Evolutionary conservation across 1,140 invertebrate species (phyloP), one percentile per base, ranked within the genome.

Genomic region (Halictus rubicundus): DNA sequence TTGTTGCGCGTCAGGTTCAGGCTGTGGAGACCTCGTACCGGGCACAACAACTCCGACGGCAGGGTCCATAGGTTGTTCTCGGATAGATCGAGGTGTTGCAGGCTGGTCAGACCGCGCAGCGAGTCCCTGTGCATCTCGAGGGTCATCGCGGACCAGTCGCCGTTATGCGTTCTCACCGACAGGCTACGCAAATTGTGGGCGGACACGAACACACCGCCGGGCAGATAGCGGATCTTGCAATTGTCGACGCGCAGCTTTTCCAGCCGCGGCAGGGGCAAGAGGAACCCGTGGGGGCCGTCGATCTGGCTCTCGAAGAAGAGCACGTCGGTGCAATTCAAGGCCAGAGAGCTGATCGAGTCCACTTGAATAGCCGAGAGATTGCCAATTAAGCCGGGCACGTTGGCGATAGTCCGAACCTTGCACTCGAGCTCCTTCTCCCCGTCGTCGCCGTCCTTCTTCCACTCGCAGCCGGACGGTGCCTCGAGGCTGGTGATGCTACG

Each of bases 51-150:
- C 57, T 96, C 95, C 14, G 94, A 91, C 59, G 97, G 96, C 59
- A 97, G 92, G 27, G 94, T 96, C 95, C 96, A 96, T 61, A 98
- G 95, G 88, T 97, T 97, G 92, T 97, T 97, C 86, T 96, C 95
- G 72, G 95, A 95, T 14, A 98, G 92, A 92, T 97, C 95, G 77
- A 98, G 93, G 79, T 94, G 93, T 76, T 95, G 94, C 46, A 97
- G 93, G 87, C 96, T 94, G 60, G 94, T 93, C 72, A 97, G 92
- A 12, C 96, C 95, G 19, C 94, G 91, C 70, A 97, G 95, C 73
- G 96, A 95, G 81, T 96, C 95, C 32, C 95, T 93, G 85, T 95
- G 94, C n/a, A 97, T 90, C 83, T 96, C 96, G 91, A 97, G 94
- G 37, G 95, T 95, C 94, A 96, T 96, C 39, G 96, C 94, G 3